Conservation (phyloP, 2,888 invertebrate species). For the Chaetoderma sp. region DNA sequence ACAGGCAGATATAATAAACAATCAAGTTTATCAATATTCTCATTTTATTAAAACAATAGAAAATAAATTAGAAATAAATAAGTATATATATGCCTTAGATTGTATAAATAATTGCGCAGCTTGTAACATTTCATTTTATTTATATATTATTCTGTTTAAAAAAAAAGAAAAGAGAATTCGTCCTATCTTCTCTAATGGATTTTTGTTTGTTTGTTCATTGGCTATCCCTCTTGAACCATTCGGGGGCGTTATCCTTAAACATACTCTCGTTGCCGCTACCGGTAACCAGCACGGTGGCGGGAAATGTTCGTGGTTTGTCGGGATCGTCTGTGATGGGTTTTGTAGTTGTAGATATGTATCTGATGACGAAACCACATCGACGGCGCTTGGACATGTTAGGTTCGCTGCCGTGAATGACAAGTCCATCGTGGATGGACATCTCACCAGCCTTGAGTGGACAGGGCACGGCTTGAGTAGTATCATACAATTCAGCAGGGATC, state of each 20-base stretch:
- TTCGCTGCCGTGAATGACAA: slow-evolving; percentile 49
- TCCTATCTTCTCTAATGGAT: too few relatives aligned
- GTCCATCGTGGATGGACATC: slow-evolving; percentile 50
- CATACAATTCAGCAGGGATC: slow-evolving; percentile 41
- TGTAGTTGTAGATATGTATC: slow-evolving; percentile 45
- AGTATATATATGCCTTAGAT: too few relatives aligned
- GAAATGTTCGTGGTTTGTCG: slow-evolving; percentile 43
- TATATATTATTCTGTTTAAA: too few relatives aligned
- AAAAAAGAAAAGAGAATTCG: too few relatives aligned
- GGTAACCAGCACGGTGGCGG: slow-evolving; percentile 42
- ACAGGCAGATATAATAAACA: too few relatives aligned
- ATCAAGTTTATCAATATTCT: too few relatives aligned
- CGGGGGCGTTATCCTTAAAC: slow-evolving; percentile 43
- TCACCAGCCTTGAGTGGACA: slow-evolving; percentile 48
- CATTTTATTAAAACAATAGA: too few relatives aligned
- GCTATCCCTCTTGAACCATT: slow-evolving; percentile 43
- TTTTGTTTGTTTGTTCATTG: too few relatives aligned
- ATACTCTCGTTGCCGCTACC: slow-evolving; percentile 37
- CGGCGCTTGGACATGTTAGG: slow-evolving; percentile 45
- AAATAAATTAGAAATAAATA: too few relatives aligned
- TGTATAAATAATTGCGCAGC: too few relatives aligned
- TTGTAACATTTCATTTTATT: too few relatives aligned
- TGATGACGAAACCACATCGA: slow-evolving; percentile 51
- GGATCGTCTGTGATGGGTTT: slow-evolving; percentile 43
- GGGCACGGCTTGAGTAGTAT: slow-evolving; percentile 37